phyloP scores from a whole-genome alignment of 1,140 invertebrate genomes.

The Asbolus verrucosus region DNA sequence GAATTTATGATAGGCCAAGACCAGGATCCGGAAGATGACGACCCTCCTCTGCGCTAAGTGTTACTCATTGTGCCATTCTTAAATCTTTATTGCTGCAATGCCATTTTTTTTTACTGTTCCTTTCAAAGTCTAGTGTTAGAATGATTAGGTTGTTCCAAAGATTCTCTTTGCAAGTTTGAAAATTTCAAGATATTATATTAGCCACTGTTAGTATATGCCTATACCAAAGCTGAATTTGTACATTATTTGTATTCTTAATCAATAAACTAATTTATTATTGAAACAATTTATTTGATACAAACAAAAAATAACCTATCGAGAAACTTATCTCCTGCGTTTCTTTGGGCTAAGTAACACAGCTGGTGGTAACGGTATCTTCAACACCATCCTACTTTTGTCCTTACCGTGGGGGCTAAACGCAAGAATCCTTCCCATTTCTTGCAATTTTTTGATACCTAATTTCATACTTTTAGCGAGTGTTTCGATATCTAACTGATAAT shows the following conservation, averaged over 20 bases:
- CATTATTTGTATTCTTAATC: conserved; percentile 39
- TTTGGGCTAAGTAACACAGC: conserved; percentile 48
- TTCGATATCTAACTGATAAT: conserved; percentile 66
- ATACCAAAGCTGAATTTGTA: conserved; percentile 39
- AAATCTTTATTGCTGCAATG: too few species aligned
- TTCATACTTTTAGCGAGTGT: conserved; percentile 63
- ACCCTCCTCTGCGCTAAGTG: conserved; percentile 28
- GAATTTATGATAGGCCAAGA: conserved; percentile 60
- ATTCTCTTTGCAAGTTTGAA: too few species aligned
- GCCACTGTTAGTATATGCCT: conserved; percentile 21
- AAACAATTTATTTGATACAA: conserved; percentile 23
- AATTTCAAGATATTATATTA: too few species aligned
- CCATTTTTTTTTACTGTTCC: background rate
- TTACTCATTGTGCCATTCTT: conserved; percentile 23
- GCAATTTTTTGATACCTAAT: conserved; percentile 65
- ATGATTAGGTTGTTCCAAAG: background rate
- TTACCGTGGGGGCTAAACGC: conserved; percentile 62
- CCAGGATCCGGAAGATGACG: conserved; percentile 52
- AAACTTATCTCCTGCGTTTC: conserved; percentile 52
- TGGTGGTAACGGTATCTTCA: conserved; percentile 67
- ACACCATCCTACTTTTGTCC: conserved; percentile 61
- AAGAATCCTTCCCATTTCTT: conserved; percentile 64
- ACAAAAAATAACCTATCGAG: background rate
- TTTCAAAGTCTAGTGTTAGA: too few species aligned
- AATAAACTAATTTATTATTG: conserved; percentile 41